Evolutionary conservation across 2,888 invertebrate genomes (phyloP).

Genomic region (Diarsia brunnea): DNA sequence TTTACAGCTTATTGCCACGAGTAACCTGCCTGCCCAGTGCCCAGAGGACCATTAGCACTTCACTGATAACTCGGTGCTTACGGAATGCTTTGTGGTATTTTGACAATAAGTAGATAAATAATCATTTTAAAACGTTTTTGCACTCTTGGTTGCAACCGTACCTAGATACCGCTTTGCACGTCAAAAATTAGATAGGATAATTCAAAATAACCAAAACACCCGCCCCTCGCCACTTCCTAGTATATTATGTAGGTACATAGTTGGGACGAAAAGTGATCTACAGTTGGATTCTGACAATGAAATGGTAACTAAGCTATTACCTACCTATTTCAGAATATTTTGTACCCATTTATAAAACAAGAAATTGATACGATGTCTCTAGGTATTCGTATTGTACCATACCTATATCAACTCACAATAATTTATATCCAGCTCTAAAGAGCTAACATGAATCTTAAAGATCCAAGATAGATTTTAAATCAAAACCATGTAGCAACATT

Average conservation of each 20-base stretch:
- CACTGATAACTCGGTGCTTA: constrained; percentile 24
- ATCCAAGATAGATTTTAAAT: no score
- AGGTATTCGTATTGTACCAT: not conserved
- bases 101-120: not conserved
- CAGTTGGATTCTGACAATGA: not conserved
- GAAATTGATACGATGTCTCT: not conserved
- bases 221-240: not conserved
- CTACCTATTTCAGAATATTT: not conserved
- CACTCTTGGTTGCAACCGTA: not conserved
- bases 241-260: no score
- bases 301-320: not conserved
- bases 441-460: no score
- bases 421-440: not conserved
- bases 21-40: constrained; percentile 23
- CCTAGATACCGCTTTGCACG: no score
- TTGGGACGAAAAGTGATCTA: not conserved
- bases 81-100: constrained; percentile 4
- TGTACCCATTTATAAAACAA: not conserved
- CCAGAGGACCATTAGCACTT: constrained; percentile 34
- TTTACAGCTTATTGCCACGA: constrained; percentile 46
- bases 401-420: not conserved
- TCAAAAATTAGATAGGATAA: not conserved
- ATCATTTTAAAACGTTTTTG: not conserved
- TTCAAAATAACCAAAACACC: not conserved
- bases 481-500: not conserved